These are phyloP conservation scores for Hydrochoerus hydrochaeris DNA, from an alignment of 2,113 vertebrate genomes.

Conservation along the genomic window DNA sequence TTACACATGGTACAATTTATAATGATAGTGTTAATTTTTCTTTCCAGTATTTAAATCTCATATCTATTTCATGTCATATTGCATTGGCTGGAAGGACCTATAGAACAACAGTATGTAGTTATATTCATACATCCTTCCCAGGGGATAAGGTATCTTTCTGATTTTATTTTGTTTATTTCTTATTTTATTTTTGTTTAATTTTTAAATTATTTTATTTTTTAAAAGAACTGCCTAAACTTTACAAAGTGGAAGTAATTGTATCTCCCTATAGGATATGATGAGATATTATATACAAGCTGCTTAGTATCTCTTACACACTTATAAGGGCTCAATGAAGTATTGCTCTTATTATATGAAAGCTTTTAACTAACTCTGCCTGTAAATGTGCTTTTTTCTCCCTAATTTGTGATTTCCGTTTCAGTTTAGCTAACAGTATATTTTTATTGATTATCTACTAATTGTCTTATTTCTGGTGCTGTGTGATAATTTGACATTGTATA, in stretches of 20 bases:
- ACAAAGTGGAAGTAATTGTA: not conserved
- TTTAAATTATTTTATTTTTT: not conserved
- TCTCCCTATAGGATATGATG: not conserved
- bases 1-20: not conserved
- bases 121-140: not conserved
- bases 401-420: constrained; percentile 47
- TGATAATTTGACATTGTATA: not conserved
- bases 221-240: not conserved
- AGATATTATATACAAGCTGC: not conserved
- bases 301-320: not conserved
- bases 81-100: constrained; percentile 12
- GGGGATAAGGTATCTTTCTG: not conserved
- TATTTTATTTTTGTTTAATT: not conserved
- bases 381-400: not conserved
- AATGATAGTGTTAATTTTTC: not conserved
- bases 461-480: not conserved
- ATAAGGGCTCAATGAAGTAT: not conserved
- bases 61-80: constrained; percentile 21
- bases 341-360: not conserved
- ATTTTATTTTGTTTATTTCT: not conserved
- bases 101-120: not conserved
- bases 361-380: not conserved
- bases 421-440: not conserved
- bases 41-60: constrained; percentile 5
- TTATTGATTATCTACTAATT: not conserved